phyloP scores from a whole-genome alignment of 2,888 invertebrate species.

The Muscina levida region DNA sequence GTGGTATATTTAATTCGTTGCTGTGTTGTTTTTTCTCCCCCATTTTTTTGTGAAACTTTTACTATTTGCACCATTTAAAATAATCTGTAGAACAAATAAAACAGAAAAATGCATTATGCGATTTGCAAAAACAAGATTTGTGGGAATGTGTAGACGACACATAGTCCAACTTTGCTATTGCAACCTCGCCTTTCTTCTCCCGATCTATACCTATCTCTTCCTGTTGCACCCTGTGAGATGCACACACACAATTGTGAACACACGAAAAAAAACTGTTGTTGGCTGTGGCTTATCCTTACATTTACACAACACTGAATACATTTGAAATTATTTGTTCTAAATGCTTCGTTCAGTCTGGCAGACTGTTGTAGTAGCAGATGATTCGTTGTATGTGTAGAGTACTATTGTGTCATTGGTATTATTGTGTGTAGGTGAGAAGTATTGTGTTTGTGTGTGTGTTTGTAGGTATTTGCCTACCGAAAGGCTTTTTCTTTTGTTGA shows the following conservation, averaged over 20 bases:
- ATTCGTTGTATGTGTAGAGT: not conserved
- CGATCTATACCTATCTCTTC: too few species aligned
- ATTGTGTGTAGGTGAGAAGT: too few species aligned
- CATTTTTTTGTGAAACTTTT: not conserved
- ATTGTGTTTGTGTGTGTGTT: constrained; percentile 9
- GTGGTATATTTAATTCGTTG: too few species aligned
- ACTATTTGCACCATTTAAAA: constrained; percentile 21
- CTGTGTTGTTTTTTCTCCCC: not conserved
- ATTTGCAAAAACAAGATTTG: constrained; percentile 44
- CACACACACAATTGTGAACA: too few species aligned
- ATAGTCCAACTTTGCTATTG: not conserved
- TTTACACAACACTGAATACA: constrained; percentile 60
- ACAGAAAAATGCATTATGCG: constrained; percentile 38
- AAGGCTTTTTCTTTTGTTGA: constrained; percentile 9
- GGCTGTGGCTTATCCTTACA: constrained; percentile 61
- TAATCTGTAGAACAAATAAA: constrained; percentile 22
- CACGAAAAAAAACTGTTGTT: constrained; percentile 19
- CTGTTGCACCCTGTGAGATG: too few species aligned
- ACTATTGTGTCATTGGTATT: not conserved
- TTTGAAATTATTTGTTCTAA: constrained; percentile 59
- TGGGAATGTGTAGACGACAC: not conserved
- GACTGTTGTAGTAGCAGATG: constrained; percentile 53
- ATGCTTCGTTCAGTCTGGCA: constrained; percentile 57
- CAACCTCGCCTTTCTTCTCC: too few species aligned
- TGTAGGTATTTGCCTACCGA: constrained; percentile 14